Evolutionary conservation across 1,140 invertebrate genomes (phyloP).

Genomic region (Campoletis sonorensis): DNA sequence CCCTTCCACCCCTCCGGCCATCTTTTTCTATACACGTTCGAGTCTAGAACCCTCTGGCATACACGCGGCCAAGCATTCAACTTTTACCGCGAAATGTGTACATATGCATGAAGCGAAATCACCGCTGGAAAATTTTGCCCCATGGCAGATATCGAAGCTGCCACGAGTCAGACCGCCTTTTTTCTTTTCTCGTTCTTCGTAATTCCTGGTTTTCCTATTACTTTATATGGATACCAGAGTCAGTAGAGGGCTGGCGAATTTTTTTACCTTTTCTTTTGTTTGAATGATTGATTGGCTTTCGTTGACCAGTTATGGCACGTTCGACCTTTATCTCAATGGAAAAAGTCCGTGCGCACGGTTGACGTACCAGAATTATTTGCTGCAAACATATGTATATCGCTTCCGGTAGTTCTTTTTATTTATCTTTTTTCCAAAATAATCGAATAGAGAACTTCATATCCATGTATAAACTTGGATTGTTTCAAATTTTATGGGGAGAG

Average conservation of each 20-base stretch:
- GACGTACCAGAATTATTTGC: neutral
- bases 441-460: neutral
- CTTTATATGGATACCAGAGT: neutral
- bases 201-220: constrained; percentile 17
- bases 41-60: neutral
- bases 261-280: neutral
- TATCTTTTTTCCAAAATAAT: neutral
- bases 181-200: constrained; percentile 20
- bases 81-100: constrained; percentile 18
- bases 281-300: neutral
- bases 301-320: too few relatives aligned
- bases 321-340: neutral
- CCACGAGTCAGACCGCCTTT: neutral
- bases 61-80: constrained; percentile 2
- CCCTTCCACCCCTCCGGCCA: neutral
- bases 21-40: neutral
- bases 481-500: too few relatives aligned
- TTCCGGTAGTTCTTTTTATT: too few relatives aligned
- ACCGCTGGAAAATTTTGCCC: constrained; percentile 36
- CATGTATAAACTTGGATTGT: neutral
- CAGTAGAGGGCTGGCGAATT: neutral
- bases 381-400: neutral
- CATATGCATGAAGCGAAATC: constrained; percentile 38
- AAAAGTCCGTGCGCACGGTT: neutral
- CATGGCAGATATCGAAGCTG: constrained; percentile 32